These are phyloP conservation scores for Bryconaethiops microstoma DNA, from an alignment of 2,797 vertebrate species.

Conservation along the genomic window DNA sequence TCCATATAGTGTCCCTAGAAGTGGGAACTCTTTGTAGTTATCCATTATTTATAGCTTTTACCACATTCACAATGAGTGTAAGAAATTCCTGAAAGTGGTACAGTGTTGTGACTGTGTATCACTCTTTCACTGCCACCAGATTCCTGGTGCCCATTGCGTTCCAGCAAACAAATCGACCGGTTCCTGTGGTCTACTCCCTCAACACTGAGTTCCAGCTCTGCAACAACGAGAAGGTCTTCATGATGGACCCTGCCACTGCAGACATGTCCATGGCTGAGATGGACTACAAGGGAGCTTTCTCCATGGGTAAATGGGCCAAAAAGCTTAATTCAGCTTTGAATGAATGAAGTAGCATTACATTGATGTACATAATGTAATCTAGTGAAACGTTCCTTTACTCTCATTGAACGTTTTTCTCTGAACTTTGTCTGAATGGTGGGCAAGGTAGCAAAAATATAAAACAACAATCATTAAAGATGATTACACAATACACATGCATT, in stretches of 20 bases:
- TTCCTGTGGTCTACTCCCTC: conserved; percentile 94
- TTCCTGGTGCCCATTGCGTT: conserved; percentile 97
- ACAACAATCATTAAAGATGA: no score
- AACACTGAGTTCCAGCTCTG: conserved; percentile 98
- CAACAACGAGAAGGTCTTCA: conserved; percentile 96
- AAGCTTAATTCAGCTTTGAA: background rate
- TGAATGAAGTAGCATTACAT: background rate
- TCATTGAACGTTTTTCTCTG: background rate
- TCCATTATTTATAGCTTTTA: no score
- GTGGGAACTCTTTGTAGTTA: no score
- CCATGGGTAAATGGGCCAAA: conserved; percentile 83
- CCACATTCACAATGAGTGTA: no score
- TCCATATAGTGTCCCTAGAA: no score
- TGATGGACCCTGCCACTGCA: conserved; percentile 87
- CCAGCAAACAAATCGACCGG: conserved; percentile 96
- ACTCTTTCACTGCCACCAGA: conserved; percentile 62
- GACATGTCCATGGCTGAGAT: conserved; percentile 94
- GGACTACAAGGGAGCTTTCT: conserved; percentile 98
- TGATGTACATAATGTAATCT: background rate
- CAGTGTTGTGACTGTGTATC: background rate
- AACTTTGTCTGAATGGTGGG: no score
- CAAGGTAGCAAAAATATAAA: no score
- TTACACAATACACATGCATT: no score
- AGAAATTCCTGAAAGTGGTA: no score
- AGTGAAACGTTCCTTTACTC: background rate